Base-by-base conservation (phyloP, 1,140 invertebrate genomes). In the Drosophila lacteicornis region DNA sequence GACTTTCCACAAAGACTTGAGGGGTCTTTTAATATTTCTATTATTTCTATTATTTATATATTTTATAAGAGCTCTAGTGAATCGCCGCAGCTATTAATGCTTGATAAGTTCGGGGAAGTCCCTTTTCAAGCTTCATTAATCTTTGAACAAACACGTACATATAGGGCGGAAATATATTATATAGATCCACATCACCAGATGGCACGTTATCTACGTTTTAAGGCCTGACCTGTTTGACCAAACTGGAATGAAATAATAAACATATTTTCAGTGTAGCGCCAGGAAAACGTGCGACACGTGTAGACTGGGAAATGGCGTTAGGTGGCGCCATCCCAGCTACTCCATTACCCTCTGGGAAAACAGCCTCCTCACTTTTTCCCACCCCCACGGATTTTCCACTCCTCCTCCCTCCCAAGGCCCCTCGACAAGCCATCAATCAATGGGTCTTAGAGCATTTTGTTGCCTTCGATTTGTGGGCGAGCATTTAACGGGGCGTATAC, bases 401-500 rank as follows among this genome's bases (percentile, higher is more conserved):
- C 22, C 7, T 7, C 36, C 22, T 12, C 9, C 12, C 49, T 17
- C 57, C 30, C 8, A 8, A 7, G 30, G 17, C 58, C 65, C 58
- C 73, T 27, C 45, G 56, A 40, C 43, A 46, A 56, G 45, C 62
- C 61, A 79, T 58, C 70, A 73, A 80, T 80, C 76, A 80, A 80
- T 80, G 77, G 56, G 71, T 53, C 66, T 79, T 79, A 71, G 65
- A 69, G 51, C 55, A 47, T 61, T 60, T 80, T 71, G 53, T 62
- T 70, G 46, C 61, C 50, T 56, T 76, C 42, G 51, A 73, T 75
- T 66, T 65, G 58, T 65, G 42, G 73, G 59, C 59, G 49, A 68
- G 40, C 79, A 45, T 61, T 80, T 80, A 69, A 80, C 79, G 62
- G 70, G 77, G 79, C 79, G 79, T 80, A 80, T 80, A 59, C 79